Base-by-base conservation (phyloP, 2,888 invertebrate species). In the Lasiommata megera region DNA sequence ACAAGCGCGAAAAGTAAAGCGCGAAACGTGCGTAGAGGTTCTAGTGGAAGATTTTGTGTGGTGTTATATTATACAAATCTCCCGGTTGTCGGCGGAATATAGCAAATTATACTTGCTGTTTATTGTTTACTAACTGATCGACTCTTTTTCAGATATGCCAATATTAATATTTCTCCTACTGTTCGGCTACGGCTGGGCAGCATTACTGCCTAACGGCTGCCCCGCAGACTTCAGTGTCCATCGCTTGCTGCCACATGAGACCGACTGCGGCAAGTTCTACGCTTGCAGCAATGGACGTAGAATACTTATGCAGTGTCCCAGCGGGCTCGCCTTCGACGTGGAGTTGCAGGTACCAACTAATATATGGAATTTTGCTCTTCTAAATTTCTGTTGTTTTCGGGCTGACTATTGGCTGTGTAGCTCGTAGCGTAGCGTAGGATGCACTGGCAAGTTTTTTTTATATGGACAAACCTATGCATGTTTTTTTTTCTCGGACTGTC, bases 151-250 rank as follows among this genome's bases (percentile, higher is more conserved):
- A 77, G 76, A 65, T 62, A 56, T 78, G 75, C 66, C 67, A 68
- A 63, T 68, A 66, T 61, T 70, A 62, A 36, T 60, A 57, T 48
- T 63, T 38, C 54, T 76, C 40, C 51, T 67, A 40, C 56, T 73
- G 62, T 44, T 54, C 61, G 80, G 65, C 65, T 72, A 62, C 44
- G 76, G 68, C 70, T 78, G 79, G 66, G 82, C 82, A 18, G 76
- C 76, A 62, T 72, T 67, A 9, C 64, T 81, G 8, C 76, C 79
- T 0, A 83, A 79, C 68, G 80, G 76, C 2, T 75, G 75, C 54
- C 76, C 60, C 18, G 44, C 56, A 2, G 67, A 79, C 48, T 67
- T 63, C 46, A 34, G 57, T 16, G 54, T 68, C 3, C 74, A 80
- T 18, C 63, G 62, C 17, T 59, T 84, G 41, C 55, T 84, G 8